Base-by-base conservation (phyloP, 53 echinoderm and acorn worm species). In the Apostichopus leukothele region DNA sequence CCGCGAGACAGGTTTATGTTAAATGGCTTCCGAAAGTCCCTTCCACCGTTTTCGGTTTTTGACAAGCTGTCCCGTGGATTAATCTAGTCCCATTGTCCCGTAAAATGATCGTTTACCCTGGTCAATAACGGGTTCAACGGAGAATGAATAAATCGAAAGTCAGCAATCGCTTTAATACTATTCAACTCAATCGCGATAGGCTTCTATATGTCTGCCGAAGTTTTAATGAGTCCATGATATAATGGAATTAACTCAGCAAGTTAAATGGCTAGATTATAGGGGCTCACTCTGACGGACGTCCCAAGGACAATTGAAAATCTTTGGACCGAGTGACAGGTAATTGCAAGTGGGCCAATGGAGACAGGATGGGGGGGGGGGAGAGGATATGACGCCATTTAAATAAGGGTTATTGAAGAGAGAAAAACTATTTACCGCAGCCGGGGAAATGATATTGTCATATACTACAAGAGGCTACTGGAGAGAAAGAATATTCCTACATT, bases 51-150 rank as follows among this genome's bases (percentile, higher is more conserved):
- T 53, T 79, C 51, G 54, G 51, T 79, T 19, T 79, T 53, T 79
- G 79, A 79, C 79, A 53, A 52, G 79, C 79, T 79, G 79, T 79
- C 79, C 79, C 6, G 50, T 79, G 20, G 79, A 79, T 79, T 79
- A 79, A 79, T 79, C 79, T 79, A 79, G 53, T 51, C 53, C 79
- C 16, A 50, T 79, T 79, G 79, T 79, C 51, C 79, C 39, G 53
- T 79, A 79, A 79, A 79, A 79, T 79, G 79, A 79, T 79, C 79
- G 79, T 79, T 79, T 79, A 79, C 79, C 51, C 50, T 7, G 53
- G 79, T 79, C 79, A 79, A 79, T 79, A 79, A 79, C 79, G 79
- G 79, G 51, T 53, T 79, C 79, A 51, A 79, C 52, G 79, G 50
- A 79, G 79, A 79, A 79, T 79, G 79, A 12, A 79, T 52, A 50